Evolutionary conservation across 2,113 vertebrate species (phyloP).

Genomic region (Tringa solitaria): DNA sequence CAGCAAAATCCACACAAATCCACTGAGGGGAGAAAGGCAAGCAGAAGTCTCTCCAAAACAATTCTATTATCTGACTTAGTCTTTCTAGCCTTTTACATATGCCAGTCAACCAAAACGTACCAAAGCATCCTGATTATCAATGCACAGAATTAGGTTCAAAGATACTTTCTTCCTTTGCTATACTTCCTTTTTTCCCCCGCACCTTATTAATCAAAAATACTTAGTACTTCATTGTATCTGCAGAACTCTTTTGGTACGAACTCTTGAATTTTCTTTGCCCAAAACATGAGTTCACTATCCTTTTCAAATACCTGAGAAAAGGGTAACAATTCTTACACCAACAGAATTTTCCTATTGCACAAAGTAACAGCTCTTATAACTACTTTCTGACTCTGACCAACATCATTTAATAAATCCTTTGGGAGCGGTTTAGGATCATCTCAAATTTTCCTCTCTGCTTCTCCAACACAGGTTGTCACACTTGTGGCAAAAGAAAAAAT

Average conservation of each 20-base stretch:
- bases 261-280: not conserved
- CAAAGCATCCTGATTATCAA: not conserved
- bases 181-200: too few species aligned
- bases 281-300: not conserved
- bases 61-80: not conserved
- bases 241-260: not conserved
- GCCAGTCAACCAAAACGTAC: not conserved
- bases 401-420: not conserved
- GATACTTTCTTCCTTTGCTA: not conserved
- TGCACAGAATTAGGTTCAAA: not conserved
- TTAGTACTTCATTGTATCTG: not conserved
- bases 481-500: not conserved
- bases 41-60: not conserved
- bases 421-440: not conserved
- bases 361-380: not conserved
- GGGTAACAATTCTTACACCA: not conserved
- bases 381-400: not conserved
- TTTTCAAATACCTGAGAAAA: not conserved
- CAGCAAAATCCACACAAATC: slow-evolving; percentile 1
- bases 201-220: not conserved
- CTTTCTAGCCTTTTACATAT: not conserved
- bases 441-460: not conserved
- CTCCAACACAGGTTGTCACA: not conserved
- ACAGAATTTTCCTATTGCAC: not conserved
- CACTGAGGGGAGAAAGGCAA: not conserved